Conservation (phyloP, 2,888 invertebrate genomes). For the Trissonchulus latispiculum region DNA sequence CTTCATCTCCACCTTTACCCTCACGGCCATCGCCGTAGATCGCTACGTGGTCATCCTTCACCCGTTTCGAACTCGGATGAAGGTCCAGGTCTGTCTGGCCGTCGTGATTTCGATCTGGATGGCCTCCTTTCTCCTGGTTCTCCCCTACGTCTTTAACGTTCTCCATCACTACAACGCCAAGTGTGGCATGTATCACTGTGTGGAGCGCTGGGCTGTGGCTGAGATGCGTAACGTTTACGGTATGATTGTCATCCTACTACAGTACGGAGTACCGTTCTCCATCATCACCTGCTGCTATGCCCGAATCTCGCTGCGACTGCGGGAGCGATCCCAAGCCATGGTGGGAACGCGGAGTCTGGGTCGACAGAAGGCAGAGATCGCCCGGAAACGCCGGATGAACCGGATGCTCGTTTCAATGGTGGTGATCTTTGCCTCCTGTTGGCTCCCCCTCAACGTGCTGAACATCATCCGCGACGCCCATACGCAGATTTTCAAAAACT, state of each 20-base stretch:
- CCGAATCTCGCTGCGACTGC: conserved; percentile 64
- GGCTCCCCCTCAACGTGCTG: conserved; percentile 67
- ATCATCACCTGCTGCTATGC: conserved; percentile 89
- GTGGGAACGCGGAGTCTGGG: neutral
- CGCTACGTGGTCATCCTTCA: conserved; percentile 93
- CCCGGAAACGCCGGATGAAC: conserved; percentile 78
- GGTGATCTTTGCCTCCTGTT: conserved; percentile 86
- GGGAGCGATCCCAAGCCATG: neutral
- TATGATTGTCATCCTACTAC: conserved; percentile 71
- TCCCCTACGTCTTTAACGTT: conserved; percentile 80
- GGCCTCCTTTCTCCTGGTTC: conserved; percentile 70
- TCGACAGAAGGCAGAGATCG: conserved; percentile 70
- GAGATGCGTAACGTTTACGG: conserved; percentile 66
- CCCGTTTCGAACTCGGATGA: conserved; percentile 85
- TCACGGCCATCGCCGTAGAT: conserved; percentile 94
- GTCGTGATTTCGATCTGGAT: conserved; percentile 85
- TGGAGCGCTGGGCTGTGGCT: conserved; percentile 71
- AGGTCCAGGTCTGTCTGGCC: conserved; percentile 66
- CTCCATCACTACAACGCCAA: conserved; percentile 39
- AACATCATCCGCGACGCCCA: conserved; percentile 60
- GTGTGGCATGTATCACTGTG: conserved; percentile 52
- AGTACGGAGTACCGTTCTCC: conserved; percentile 84
- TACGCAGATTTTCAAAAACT: conserved; percentile 52
- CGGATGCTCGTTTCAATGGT: conserved; percentile 96
- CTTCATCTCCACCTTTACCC: conserved; percentile 89